phyloP scores from a whole-genome alignment of 2,113 vertebrate genomes.

The Romanogobio albipinnatus region DNA sequence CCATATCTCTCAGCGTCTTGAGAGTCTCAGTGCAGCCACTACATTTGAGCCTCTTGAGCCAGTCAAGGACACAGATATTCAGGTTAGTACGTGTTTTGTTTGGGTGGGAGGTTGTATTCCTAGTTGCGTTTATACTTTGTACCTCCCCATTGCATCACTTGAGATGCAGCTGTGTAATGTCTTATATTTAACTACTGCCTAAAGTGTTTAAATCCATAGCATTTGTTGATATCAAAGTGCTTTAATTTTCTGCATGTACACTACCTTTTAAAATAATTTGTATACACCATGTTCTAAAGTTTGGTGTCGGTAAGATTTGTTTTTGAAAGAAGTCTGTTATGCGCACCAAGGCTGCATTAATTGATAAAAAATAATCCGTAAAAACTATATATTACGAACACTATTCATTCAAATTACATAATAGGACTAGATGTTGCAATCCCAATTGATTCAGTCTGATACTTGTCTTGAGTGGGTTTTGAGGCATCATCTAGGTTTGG shows the following conservation, averaged over 20 bases:
- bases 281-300: background rate
- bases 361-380: no score
- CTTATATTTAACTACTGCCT: background rate
- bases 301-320: background rate
- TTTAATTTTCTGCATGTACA: background rate
- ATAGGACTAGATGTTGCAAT: no score
- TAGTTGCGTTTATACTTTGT: background rate
- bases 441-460: no score
- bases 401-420: no score
- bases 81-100: slow-evolving; percentile 76
- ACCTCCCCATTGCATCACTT: background rate
- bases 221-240: background rate
- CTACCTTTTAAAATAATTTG: background rate
- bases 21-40: slow-evolving; percentile 94
- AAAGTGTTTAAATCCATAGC: background rate
- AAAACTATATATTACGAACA: no score
- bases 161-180: background rate
- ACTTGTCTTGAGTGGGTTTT: no score
- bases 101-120: background rate
- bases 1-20: slow-evolving; percentile 93
- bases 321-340: no score
- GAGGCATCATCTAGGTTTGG: no score
- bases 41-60: slow-evolving; percentile 97
- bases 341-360: no score
- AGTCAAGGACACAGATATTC: slow-evolving; percentile 97